Evolutionary conservation across 2,797 vertebrate genomes (phyloP), one percentile per base, ranked within the genome.

Genomic region (Pseudomugil gertrudae): DNA sequence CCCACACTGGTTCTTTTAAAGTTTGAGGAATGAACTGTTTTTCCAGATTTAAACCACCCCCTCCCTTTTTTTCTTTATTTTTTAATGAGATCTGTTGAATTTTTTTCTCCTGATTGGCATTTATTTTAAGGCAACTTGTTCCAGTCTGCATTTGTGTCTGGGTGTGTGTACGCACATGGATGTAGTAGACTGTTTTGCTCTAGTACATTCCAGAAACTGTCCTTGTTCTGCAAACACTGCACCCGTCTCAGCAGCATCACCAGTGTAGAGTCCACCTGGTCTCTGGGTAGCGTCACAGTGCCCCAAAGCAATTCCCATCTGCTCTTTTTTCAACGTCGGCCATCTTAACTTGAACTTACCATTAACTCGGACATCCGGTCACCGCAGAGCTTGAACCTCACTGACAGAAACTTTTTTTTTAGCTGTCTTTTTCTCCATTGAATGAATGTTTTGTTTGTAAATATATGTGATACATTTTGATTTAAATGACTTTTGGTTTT

Each of bases 141-240:
- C 2, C 63, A 55, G 68, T 84, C 57, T 9, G 19, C 57, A 63
- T 81, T 73, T 73, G 70, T 71, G 81, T 84, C 55, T 51, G 48
- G 5, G 14, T 59, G 80, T 54, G 66, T 74, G 35, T 68, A 40
- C 48, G 69, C 89, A 89, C 68, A 82, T 79, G 86, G 83, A 86
- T 88, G 83, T 90, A 89, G 82, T 86, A 86, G 83, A 85, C 76
- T 84, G 74, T 83, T 78, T 9, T 75, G 80, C 83, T 89, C 84
- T 85, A 89, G 89, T 92, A 95, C 95, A 96, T 96, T 96, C 96
- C 96, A 94, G 89, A 88, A 82, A 83, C 80, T 75, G 75, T 83
- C 79, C 50, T 69, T 51, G 75, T 80, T 83, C 86, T 69, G 43
- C 77, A 66, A 83, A 84, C 86, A 80, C 81, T 76, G 79, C 79